phyloP scores from a whole-genome alignment of 2,888 invertebrate genomes.

The Hypomecis punctinalis region DNA sequence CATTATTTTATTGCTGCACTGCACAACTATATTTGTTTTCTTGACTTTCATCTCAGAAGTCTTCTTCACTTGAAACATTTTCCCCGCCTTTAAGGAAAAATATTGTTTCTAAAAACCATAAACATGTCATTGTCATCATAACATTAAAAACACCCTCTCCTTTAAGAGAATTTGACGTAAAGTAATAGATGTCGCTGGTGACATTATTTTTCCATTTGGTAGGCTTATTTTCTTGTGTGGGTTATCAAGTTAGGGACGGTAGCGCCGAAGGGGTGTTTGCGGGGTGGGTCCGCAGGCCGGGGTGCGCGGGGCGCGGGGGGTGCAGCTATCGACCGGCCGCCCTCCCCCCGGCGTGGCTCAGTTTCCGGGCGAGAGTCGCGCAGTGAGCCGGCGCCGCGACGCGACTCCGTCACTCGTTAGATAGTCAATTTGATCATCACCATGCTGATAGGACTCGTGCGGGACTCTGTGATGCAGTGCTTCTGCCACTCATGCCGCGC shows the following conservation, averaged over 20 bases:
- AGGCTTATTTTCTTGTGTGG: conserved; percentile 82
- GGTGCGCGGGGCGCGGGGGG: conserved; percentile 72
- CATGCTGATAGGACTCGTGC: conserved; percentile 96
- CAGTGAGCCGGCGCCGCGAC: conserved; percentile 85
- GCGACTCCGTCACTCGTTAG: conserved; percentile 79
- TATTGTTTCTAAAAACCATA: conserved; percentile 2
- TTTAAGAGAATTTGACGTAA: conserved; percentile 53
- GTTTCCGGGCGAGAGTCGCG: conserved; percentile 87
- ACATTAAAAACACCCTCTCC: conserved; percentile 34
- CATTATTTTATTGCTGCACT: not conserved
- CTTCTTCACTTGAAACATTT: not conserved
- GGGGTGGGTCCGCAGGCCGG: conserved; percentile 79
- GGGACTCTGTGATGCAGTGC: conserved; percentile 96
- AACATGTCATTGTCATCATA: not conserved
- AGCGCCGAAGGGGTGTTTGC: conserved; percentile 68
- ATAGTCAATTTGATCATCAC: conserved; percentile 78
- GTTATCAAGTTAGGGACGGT: conserved; percentile 82
- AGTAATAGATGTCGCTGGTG: conserved; percentile 69
- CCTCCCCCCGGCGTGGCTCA: conserved; percentile 84
- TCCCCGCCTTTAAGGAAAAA: not conserved
- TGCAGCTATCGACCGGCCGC: conserved; percentile 85
- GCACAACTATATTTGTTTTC: not conserved
- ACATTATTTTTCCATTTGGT: conserved; percentile 83
- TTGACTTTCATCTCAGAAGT: not conserved
- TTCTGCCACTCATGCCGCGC: conserved; percentile 97